Evolutionary conservation across 37 sponge, comb jelly and placozoan species (phyloP), one percentile per base, ranked within the genome.

Genomic region (Crambe crambe): DNA sequence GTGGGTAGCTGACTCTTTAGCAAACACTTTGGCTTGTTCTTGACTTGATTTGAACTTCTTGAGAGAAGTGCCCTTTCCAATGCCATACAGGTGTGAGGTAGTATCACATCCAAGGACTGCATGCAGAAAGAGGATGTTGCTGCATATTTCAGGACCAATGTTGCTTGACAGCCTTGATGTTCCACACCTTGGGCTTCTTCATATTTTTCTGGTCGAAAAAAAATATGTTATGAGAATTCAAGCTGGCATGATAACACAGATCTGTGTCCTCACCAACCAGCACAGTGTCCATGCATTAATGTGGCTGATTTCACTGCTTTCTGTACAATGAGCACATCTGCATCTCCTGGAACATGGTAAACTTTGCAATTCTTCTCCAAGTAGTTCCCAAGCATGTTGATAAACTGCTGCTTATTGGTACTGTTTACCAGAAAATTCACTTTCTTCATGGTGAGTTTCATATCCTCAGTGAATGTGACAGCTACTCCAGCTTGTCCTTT

Each of bases 71-170:
- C n/a, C n/a, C n/a, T n/a, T n/a, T n/a, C n/a, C n/a, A n/a, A n/a
- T n/a, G n/a, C n/a, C n/a, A n/a, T n/a, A n/a, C n/a, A n/a, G n/a
- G n/a, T n/a, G n/a, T n/a, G n/a, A n/a, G n/a, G n/a, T n/a, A n/a
- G n/a, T n/a, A n/a, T n/a, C n/a, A n/a, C n/a, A n/a, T n/a, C n/a
- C n/a, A n/a, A n/a, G 73, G 62, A 82, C 22, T 56, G 83, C 74
- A 72, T 82, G 83, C 39, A 72, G 73, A 72, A 82, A 82, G 73
- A 82, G 42, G 58, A 82, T 82, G 74, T 82, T 17, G 38, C 5
- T 56, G 68, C 83, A 82, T 69, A 80, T 32, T 8, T 70, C 72
- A 43, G 81, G 59, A 18, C 81, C 72, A 71, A 70, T 37, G 54
- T 18, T 51, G 54, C 15, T 51, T 15, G 15, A 51, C 54, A 51